phyloP scores from a whole-genome alignment of 2,888 invertebrate genomes.

The Ochropacha duplaris region DNA sequence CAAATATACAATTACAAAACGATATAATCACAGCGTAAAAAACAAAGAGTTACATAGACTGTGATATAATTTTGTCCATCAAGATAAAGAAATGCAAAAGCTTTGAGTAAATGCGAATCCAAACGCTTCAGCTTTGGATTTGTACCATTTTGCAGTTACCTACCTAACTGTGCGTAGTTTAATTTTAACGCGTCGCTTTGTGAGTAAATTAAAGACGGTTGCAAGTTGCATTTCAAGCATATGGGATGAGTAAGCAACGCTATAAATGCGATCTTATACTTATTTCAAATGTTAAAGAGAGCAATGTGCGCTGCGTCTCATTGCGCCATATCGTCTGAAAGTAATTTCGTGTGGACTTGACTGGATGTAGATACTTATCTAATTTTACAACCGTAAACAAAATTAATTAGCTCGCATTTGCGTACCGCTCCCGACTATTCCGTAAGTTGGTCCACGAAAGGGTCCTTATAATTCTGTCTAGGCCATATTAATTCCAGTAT shows the following conservation, averaged over 20 bases:
- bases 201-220: slow-evolving; percentile 44
- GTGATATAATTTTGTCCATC: no score
- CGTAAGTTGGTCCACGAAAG: background rate
- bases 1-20: no score
- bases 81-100: background rate
- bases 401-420: background rate
- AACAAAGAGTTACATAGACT: no score
- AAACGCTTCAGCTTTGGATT: slow-evolving; percentile 18
- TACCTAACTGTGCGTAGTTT: slow-evolving; percentile 32
- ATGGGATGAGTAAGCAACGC: slow-evolving; percentile 58
- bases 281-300: slow-evolving; percentile 50
- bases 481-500: no score
- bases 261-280: slow-evolving; percentile 44
- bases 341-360: slow-evolving; percentile 17
- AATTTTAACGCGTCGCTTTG: slow-evolving; percentile 57
- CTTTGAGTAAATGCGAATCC: background rate
- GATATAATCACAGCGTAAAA: no score
- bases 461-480: background rate
- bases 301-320: slow-evolving; percentile 27
- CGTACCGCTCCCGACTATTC: no score
- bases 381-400: background rate
- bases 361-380: background rate
- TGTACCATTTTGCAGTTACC: slow-evolving; percentile 31
- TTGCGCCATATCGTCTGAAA: slow-evolving; percentile 10
- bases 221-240: slow-evolving; percentile 49